phyloP scores from a whole-genome alignment of 2,888 invertebrate species.

The Beris morrisii region DNA sequence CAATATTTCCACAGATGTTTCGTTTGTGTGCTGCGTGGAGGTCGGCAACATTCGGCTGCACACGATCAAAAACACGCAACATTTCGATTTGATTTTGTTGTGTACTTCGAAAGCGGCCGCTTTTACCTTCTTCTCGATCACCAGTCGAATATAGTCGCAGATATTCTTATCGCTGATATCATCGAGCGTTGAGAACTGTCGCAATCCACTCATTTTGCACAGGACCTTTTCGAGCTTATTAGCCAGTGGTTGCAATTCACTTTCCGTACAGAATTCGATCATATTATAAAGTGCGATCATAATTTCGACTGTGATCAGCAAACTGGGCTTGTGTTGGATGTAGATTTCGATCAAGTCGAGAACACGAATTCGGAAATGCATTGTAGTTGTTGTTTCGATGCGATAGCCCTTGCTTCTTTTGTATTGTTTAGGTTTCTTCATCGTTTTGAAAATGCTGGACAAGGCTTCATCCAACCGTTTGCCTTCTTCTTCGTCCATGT shows the following conservation, averaged over 20 bases:
- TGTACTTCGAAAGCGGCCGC: slow-evolving; percentile 43
- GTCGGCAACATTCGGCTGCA: slow-evolving; percentile 36
- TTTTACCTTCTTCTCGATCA: slow-evolving; percentile 47
- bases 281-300: slow-evolving; percentile 68
- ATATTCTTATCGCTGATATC: slow-evolving; percentile 45
- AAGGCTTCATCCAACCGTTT: slow-evolving; percentile 71
- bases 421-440: slow-evolving; percentile 43
- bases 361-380: slow-evolving; percentile 74
- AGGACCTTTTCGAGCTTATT: slow-evolving; percentile 60
- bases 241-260: slow-evolving; percentile 68
- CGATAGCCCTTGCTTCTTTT: slow-evolving; percentile 62
- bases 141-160: slow-evolving; percentile 44
- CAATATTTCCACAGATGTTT: slow-evolving; percentile 34
- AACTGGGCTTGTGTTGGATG: slow-evolving; percentile 65
- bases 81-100: slow-evolving; percentile 46
- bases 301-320: slow-evolving; percentile 69
- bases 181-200: slow-evolving; percentile 40
- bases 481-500: slow-evolving; percentile 76
- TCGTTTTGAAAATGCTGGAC: slow-evolving; percentile 67
- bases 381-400: slow-evolving; percentile 67
- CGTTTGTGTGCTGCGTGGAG: slow-evolving; percentile 22
- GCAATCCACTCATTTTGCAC: slow-evolving; percentile 43
- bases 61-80: slow-evolving; percentile 46
- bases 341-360: slow-evolving; percentile 75
- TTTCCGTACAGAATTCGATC: slow-evolving; percentile 70